Conservation (phyloP, 2,797 vertebrate genomes). For the Aulostomus chinensis region DNA sequence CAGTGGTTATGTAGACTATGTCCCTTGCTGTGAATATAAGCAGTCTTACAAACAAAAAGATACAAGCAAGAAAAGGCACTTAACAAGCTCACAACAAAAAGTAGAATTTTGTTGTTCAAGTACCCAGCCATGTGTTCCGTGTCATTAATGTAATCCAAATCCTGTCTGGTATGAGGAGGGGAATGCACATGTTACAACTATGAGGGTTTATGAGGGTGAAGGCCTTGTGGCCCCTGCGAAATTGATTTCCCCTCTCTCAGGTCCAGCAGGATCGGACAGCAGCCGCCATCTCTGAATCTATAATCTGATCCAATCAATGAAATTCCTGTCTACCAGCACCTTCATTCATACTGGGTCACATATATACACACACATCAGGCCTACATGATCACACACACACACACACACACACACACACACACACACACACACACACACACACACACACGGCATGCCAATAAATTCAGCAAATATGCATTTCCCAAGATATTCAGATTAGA, state of each 20-base stretch:
- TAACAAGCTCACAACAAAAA: no score
- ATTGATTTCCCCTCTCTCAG: slow-evolving; percentile 53
- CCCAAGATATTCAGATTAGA: background rate
- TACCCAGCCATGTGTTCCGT: slow-evolving; percentile 14
- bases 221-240: slow-evolving; percentile 12
- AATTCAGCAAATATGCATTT: no score
- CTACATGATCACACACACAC: background rate
- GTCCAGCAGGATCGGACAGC: slow-evolving; percentile 26
- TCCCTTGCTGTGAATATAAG: no score
- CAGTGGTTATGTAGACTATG: no score
- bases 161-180: slow-evolving; percentile 32
- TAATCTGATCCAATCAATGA: slow-evolving; percentile 58
- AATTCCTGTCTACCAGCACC: slow-evolving; percentile 8
- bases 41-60: no score
- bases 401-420: background rate
- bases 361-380: background rate
- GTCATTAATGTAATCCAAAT: slow-evolving; percentile 41
- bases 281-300: slow-evolving; percentile 40
- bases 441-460: background rate
- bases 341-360: slow-evolving; percentile 28
- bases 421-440: no score
- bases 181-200: slow-evolving; percentile 5
- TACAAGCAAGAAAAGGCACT: background rate
- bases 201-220: slow-evolving; percentile 13
- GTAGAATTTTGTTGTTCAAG: slow-evolving; percentile 10